Evolutionary conservation across 2,113 vertebrate species (phyloP), one percentile per base, ranked within the genome.

Genomic region (Cygnus atratus): DNA sequence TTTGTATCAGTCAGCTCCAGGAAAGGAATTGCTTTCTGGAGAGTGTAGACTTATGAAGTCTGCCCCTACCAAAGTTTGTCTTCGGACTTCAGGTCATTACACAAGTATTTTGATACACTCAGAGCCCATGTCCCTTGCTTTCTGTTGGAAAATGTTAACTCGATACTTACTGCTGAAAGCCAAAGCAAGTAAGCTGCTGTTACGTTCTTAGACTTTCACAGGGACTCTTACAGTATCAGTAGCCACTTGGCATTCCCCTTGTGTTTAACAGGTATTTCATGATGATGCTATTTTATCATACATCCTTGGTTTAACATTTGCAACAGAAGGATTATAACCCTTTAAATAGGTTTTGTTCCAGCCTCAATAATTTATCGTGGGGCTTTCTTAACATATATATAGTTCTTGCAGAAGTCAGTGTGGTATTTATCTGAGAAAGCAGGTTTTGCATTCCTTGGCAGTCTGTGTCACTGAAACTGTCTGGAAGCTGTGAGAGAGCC

Each of bases 161-260:
- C 21, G 6, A 67, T 55, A 17, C 33, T 86, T 50, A 15, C 28
- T 86, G 48, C 54, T 83, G 54, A 33, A 77, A 83, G 54, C 33
- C 62, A 61, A 24, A 84, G 35, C 6, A 41, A 55, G 25, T 24
- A 25, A 41, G 15, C 44, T 93, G 43, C 48, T 59, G 1, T 15
- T 18, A 10, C 24, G 11, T n/a, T 68, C 55, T 37, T 35, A 59
- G 4, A 50, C n/a, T 82, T 52, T 29, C 0, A 0, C 28, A 14
- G 43, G 52, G 25, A 39, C 33, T 67, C 43, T 28, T 63, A 41
- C 2, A 7, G 22, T 15, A 21, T 10, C 15, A 43, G 21, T 33
- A 67, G 22, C 59, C 57, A 15, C 61, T 59, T 79, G 66, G 33
- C n/a, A 22, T 83, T 79, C 62, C 66, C 58, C 57, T 39, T 37